Base-by-base conservation (phyloP, 1,140 invertebrate species). In the Apolygus lucorum region DNA sequence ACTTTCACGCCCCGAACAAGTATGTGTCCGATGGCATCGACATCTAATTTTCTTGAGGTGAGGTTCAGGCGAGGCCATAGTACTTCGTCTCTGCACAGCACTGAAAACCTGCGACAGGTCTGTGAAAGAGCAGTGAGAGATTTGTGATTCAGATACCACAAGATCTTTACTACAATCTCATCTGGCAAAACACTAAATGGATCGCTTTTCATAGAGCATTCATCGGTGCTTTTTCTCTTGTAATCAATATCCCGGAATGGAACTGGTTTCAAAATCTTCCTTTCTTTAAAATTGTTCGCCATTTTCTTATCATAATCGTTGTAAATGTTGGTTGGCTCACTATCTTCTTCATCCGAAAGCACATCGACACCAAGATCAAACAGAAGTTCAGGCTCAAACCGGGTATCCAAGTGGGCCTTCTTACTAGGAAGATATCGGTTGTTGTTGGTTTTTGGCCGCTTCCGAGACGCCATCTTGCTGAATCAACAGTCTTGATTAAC, bases 1-100 rank as follows among this genome's bases (percentile, higher is more conserved):
- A 69, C 68, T 29, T 42, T 62, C 11, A 63, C 59, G 25, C 68
- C 68, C 17, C 25, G 26, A 28, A 27, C 26, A 17, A 69, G 52
- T 2, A 69, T 63, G 17, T 69, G 42, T 2, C 25, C 68, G 17
- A 69, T n/a, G 24, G 25, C 22, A 63, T 69, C 42, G 11, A 14
- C 17, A 8, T 2, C 21, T 17, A 69, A 29, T 21, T 29, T 28
- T 63, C 42, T 27, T 17, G 1, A 21, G 11, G 14, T 29, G 1
- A 69, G 26, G 34, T 69, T 42, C 11, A 69, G n/a, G 1, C 52
- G 54, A 1, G 52, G 52, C 68, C 68, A 69, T 17, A 69, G n/a
- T 29, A 25, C 63, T 63, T 27, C 52, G 28, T 62, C 52, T 28
- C 28, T 14, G 1, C 26, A 62, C 26, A 69, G 28, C 21, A 52